A percentile compares a stretch with the other conserved stretches of the same genome.
Evolutionary conservation across 2,888 invertebrate species (phyloP).

Genomic region (Chloroclysta siterata): DNA sequence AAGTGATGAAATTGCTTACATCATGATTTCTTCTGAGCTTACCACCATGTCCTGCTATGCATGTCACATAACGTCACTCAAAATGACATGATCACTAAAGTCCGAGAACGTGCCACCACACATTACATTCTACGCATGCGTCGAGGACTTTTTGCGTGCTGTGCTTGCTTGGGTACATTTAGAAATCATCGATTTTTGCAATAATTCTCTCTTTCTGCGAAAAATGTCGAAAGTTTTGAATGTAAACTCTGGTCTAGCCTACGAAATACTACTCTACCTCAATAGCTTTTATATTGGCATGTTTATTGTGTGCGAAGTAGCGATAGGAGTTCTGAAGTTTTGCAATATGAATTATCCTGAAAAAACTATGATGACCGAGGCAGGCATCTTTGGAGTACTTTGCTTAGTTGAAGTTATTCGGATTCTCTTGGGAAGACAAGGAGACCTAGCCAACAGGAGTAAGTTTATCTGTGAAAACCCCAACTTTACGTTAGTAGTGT

Average conservation of each 20-base stretch:
- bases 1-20: no score
- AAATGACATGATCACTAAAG: no score
- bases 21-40: no score
- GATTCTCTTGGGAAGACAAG: slow-evolving; percentile 93
- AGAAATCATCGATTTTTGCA: background rate
- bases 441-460: slow-evolving; percentile 91
- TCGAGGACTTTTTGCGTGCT: no score
- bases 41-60: no score
- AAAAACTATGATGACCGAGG: slow-evolving; percentile 90
- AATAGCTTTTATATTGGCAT: slow-evolving; percentile 95
- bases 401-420: slow-evolving; percentile 92
- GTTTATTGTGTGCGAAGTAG: slow-evolving; percentile 92
- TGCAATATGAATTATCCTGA: slow-evolving; percentile 91
- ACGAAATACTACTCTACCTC: slow-evolving; percentile 93
- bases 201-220: background rate
- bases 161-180: no score
- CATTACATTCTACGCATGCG: no score
- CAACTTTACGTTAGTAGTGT: background rate
- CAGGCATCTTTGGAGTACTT: slow-evolving; percentile 90
- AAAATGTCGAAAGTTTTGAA: slow-evolving; percentile 75
- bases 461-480: slow-evolving; percentile 47
- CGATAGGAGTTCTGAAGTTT: slow-evolving; percentile 91
- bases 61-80: no score
- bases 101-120: no score
- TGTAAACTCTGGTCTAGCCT: slow-evolving; percentile 91